Base-by-base conservation (phyloP, 2,888 invertebrate genomes). In the Bruchidius siliquastri region DNA sequence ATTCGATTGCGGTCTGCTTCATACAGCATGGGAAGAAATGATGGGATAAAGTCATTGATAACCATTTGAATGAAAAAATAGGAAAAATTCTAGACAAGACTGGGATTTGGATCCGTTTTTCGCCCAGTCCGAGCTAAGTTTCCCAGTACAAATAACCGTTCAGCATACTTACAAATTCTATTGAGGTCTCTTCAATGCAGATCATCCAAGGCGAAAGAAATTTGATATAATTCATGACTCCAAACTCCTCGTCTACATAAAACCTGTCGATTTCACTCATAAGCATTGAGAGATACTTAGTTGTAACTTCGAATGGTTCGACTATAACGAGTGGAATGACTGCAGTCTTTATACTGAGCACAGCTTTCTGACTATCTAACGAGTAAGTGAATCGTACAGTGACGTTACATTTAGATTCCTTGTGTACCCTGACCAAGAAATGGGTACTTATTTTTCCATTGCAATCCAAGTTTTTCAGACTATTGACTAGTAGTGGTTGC, bases 161-260 rank as follows among this genome's bases (percentile, higher is more conserved):
- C n/a, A 26, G 18, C 49, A 49, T 72, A 80, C 80, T 85, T 81
- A 91, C 90, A 81, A 91, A 88, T 82, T 92, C 91, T 76, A 93
- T 85, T 70, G 89, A 89, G 70, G 93, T 91, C 82, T 90, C 88
- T 80, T 92, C 87, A 81, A 93, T 91, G 49, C 89, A 81, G 76
- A 93, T 88, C 72, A 92, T 90, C 91, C 92, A 93, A 0, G 92
- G 92, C 74, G 93, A 92, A 71, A 90, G 84, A 79, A 92, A 92
- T 79, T 89, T 90, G 71, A 93, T 89, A 80, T 91, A 89, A 70
- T 92, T 92, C 90, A 92, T 91, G 21, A 92, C 88, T 79, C 92
- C 88, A 81, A 93, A 91, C 2, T 91, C 89, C 83, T 93, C 93
- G 79, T 90, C 89, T 32, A 91, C 88, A 84, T 91, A 92, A 79